Base-by-base conservation (phyloP, 2,113 vertebrate species). In the Connochaetes taurinus region DNA sequence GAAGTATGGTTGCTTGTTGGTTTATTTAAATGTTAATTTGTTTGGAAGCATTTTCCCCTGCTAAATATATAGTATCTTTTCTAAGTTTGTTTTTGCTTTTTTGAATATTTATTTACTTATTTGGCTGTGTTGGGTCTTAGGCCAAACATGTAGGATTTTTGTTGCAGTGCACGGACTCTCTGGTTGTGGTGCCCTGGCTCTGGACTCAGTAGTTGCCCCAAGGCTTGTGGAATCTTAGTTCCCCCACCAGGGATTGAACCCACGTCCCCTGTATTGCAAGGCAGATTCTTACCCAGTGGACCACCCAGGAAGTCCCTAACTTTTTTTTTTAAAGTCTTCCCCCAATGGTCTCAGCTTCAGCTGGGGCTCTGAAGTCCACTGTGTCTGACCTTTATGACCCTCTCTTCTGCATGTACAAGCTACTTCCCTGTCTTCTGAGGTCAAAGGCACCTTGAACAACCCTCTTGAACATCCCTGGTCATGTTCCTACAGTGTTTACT, bases 1-100 rank as follows among this genome's bases (percentile, higher is more conserved):
- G 27, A 50, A 50, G 27, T 6, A 31, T 1, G 5, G 29, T 50
- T 80, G 7, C 62, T 87, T 58, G 19, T 25, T 86, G 52, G 76
- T 84, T 84, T 90, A 88, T 60, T 80, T 84, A 95, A 91, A 80
- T 36, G 62, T 10, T 43, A 2, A 55, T 90, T 83, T 90, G 50
- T 90, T 82, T 90, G 76, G 33, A 57, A n/a, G 27, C 21, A n/a
- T 94, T 87, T 71, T 50, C 12, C 47, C 12, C 47, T 50, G 47
- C 47, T 50, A 50, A 50, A 50, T 50, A 50, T 50, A 50, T 50
- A 47, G 67, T 64, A 7, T 19, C 25, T 62, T 67, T 81, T 84
- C 31, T 90, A 80, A 80, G 2, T 71, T 71, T 36, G 19, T 5
- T 71, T 21, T 36, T 21, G 19, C 10, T 36, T 74, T 71, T 40